phyloP scores from a whole-genome alignment of 1,140 invertebrate genomes.

The Drosophila cardini region DNA sequence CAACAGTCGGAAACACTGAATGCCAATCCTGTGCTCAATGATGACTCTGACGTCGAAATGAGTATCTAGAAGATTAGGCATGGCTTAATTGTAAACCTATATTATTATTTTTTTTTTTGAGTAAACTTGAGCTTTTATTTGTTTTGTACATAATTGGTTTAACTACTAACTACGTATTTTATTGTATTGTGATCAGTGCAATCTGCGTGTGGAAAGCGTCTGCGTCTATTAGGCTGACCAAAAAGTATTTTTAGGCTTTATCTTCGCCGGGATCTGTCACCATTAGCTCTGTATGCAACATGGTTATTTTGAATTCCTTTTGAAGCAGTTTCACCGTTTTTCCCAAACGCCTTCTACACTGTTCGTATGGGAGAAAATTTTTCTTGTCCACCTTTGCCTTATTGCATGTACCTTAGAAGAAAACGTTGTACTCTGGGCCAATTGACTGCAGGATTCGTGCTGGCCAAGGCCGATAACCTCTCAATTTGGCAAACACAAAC shows the following conservation, averaged over 20 bases:
- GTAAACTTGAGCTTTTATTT: too few species aligned
- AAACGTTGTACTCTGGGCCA: background rate
- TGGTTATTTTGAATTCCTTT: background rate
- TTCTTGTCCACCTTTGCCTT: background rate
- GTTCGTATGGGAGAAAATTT: background rate
- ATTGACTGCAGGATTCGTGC: background rate
- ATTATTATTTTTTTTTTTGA: background rate
- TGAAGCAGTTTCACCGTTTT: background rate
- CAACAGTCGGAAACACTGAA: background rate
- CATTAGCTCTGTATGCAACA: background rate
- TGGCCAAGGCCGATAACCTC: background rate
- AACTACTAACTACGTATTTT: too few species aligned
- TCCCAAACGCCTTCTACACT: background rate
- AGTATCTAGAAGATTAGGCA: constrained; percentile 5
- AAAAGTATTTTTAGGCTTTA: background rate
- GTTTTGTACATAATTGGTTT: too few species aligned
- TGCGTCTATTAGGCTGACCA: background rate
- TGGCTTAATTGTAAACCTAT: background rate
- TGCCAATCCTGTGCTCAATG: background rate
- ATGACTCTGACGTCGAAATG: constrained; percentile 27
- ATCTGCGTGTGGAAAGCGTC: too few species aligned
- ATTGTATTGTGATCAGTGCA: too few species aligned
- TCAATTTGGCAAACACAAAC: constrained; percentile 19
- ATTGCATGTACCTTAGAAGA: constrained; percentile 9
- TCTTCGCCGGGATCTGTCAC: background rate